These are phyloP conservation scores for Acrobasis consociella DNA, from an alignment of 2,888 invertebrate species.

Conservation along the genomic window DNA sequence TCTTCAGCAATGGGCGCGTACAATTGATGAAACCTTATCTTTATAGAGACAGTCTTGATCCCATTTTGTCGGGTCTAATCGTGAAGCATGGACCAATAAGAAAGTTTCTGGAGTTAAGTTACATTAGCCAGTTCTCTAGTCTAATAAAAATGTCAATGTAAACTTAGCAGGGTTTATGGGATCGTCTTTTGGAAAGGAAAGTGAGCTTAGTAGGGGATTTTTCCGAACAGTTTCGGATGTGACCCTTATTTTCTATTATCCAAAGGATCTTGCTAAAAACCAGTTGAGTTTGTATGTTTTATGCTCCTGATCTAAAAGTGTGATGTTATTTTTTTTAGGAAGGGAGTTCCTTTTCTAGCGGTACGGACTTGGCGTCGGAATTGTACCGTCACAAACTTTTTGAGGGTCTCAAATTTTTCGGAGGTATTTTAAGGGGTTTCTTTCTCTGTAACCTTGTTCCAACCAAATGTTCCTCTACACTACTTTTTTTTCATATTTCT, in stretches of 20 bases:
- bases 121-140: conserved; percentile 5
- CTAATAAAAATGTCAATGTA: conserved; percentile 24
- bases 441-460: too few relatives aligned
- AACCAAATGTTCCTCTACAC: too few relatives aligned
- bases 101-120: conserved; percentile 22
- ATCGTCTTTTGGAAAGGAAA: background rate
- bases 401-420: too few relatives aligned
- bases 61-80: conserved; percentile 27
- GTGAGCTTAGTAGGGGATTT: background rate
- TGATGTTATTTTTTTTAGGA: too few relatives aligned
- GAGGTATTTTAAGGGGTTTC: too few relatives aligned
- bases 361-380: too few relatives aligned
- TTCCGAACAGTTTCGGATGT: background rate
- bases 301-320: too few relatives aligned
- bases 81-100: conserved; percentile 32
- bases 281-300: too few relatives aligned
- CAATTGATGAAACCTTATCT: conserved; percentile 32
- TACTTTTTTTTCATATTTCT: too few relatives aligned
- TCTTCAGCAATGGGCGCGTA: conserved; percentile 16
- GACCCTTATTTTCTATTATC: background rate
- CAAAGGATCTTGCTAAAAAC: too few relatives aligned
- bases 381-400: too few relatives aligned
- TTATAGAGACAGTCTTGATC: conserved; percentile 29
- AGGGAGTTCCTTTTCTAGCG: too few relatives aligned
- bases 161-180: conserved; percentile 15